These are phyloP conservation scores for Canis aureus DNA, from an alignment of 2,113 vertebrate species.

Conservation along the genomic window DNA sequence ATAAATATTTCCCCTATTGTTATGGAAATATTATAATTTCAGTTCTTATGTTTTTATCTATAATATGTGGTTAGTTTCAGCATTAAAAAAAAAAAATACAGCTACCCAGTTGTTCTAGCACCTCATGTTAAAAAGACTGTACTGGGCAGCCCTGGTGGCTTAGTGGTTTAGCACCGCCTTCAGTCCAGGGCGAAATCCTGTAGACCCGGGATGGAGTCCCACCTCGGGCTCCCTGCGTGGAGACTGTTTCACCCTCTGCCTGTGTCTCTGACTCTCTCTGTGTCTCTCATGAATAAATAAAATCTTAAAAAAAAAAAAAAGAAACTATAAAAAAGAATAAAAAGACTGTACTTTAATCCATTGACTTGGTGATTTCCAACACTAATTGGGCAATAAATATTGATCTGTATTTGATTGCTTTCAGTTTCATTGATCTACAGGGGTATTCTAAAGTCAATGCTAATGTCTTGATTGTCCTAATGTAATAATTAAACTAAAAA, in stretches of 20 bases:
- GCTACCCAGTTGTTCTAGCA: background rate
- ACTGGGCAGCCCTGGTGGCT: too few species aligned
- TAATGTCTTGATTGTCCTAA: background rate
- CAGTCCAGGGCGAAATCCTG: too few species aligned
- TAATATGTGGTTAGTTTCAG: background rate
- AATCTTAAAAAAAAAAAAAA: too few species aligned
- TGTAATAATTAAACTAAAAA: background rate
- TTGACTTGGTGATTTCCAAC: background rate
- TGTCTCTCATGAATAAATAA: too few species aligned
- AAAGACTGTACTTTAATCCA: background rate
- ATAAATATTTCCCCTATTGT: background rate
- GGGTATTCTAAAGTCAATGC: background rate
- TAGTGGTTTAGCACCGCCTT: too few species aligned
- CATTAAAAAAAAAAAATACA: background rate
- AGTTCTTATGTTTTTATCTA: background rate
- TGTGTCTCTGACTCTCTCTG: too few species aligned
- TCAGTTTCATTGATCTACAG: background rate
- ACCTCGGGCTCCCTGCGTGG: too few species aligned
- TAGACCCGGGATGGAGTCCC: too few species aligned
- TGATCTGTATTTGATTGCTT: background rate
- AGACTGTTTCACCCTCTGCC: too few species aligned
- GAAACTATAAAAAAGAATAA: background rate
- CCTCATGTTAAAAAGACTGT: background rate
- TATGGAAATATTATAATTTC: background rate
- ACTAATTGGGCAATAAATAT: background rate